These are phyloP conservation scores for Drosophila eohydei DNA, from an alignment of 2,888 invertebrate genomes.

Conservation along the genomic window DNA sequence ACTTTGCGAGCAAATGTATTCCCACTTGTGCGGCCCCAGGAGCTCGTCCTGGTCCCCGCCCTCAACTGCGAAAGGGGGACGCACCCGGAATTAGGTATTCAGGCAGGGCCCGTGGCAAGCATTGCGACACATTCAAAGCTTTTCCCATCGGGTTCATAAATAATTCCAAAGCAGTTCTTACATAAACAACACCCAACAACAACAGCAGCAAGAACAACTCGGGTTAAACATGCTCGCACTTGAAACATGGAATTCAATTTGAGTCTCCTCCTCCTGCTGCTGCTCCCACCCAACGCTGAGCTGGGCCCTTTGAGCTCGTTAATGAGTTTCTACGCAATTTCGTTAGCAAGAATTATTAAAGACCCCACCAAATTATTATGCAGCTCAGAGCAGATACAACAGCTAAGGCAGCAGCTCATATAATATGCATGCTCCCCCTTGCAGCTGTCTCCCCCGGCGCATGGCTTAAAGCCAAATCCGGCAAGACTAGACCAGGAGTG, in stretches of 20 bases:
- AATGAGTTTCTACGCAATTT: conserved; percentile 79
- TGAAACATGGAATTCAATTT: conserved; percentile 74
- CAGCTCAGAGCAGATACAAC: conserved; percentile 30
- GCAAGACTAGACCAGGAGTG: conserved; percentile 2
- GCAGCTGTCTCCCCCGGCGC: background rate
- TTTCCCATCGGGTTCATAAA: conserved; percentile 83
- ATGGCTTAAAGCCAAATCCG: background rate
- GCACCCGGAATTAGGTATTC: conserved; percentile 59
- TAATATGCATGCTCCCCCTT: conserved; percentile 21
- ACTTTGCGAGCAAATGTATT: conserved; percentile 65
- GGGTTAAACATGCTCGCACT: conserved; percentile 31
- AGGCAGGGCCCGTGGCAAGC: conserved; percentile 51
- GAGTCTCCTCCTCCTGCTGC: conserved; percentile 18
- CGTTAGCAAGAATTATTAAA: conserved; percentile 69
- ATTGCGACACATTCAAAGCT: conserved; percentile 83
- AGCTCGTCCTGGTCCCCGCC: conserved; percentile 1
- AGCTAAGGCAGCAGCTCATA: conserved; percentile 14
- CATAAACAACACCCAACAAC: conserved; percentile 62
- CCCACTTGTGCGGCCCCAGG: conserved; percentile 62
- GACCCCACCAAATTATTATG: conserved; percentile 62
- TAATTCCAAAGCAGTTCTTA: conserved; percentile 78
- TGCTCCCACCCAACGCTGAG: background rate
- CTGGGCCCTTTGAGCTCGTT: conserved; percentile 56
- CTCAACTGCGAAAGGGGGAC: conserved; percentile 6
- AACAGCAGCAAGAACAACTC: conserved; percentile 13